A percentile compares a stretch with the other conserved stretches of the same genome.
These are phyloP conservation scores for Eurystomus gularis DNA, from an alignment of 2,113 vertebrate genomes.

Conservation along the genomic window DNA sequence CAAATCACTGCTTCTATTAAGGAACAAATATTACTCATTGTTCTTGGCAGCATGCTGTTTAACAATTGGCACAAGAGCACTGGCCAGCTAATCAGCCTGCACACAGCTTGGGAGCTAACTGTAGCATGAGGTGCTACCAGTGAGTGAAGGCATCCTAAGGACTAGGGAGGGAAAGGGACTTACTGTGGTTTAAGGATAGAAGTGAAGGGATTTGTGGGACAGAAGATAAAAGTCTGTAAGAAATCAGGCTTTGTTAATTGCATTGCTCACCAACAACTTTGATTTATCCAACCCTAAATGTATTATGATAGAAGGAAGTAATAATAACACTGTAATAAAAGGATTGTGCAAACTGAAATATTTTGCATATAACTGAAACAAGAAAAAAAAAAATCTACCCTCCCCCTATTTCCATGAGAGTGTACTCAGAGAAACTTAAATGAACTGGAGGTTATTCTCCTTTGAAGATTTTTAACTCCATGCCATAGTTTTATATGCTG, in stretches of 20 bases:
- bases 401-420: background rate
- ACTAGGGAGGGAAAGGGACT: background rate
- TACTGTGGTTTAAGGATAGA: background rate
- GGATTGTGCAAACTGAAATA: background rate
- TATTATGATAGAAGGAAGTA: background rate
- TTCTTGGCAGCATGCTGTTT: background rate
- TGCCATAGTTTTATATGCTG: background rate
- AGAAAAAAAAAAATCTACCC: background rate
- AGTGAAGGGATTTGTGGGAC: background rate
- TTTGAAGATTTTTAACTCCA: background rate
- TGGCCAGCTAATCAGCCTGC: background rate
- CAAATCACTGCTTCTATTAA: background rate
- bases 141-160: background rate
- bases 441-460: background rate
- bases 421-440: background rate
- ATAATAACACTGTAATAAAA: background rate
- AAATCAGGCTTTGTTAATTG: background rate
- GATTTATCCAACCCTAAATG: background rate
- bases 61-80: background rate
- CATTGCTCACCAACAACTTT: background rate
- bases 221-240: background rate
- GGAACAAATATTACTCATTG: background rate
- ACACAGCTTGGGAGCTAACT: background rate
- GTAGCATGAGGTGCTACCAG: background rate
- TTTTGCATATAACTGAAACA: background rate